A percentile compares a stretch with the other conserved stretches of the same genome.
These are phyloP conservation scores for Nomada fucata DNA, from an alignment of 2,888 invertebrate genomes.

Conservation along the genomic window DNA sequence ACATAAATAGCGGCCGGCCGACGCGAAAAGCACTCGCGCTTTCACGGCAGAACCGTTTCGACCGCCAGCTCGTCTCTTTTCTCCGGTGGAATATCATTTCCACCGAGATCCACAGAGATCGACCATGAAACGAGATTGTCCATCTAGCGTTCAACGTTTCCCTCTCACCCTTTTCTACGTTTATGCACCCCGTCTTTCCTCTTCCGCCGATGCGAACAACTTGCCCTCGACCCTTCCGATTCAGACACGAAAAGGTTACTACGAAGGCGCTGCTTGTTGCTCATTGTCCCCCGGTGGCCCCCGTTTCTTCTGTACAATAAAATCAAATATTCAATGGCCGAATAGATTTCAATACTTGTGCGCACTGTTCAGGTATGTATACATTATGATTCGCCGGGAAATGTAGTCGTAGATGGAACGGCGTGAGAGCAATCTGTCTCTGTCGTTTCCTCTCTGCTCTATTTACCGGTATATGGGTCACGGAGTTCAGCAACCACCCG, in stretches of 20 bases:
- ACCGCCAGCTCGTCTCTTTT: conserved; percentile 28
- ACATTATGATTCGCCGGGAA: background rate
- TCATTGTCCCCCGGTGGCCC: too few species aligned
- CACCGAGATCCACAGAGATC: background rate
- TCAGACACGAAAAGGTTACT: background rate
- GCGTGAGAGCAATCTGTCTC: conserved; percentile 62
- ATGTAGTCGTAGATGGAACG: background rate
- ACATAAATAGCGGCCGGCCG: conserved; percentile 76
- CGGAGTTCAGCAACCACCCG: conserved; percentile 78
- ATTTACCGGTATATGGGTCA: conserved; percentile 78
- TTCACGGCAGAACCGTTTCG: too few species aligned
- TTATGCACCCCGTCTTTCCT: background rate
- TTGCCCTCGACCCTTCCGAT: too few species aligned
- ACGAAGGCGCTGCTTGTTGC: too few species aligned
- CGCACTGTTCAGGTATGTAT: too few species aligned
- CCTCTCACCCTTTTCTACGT: too few species aligned
- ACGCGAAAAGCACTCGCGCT: conserved; percentile 71
- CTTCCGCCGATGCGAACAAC: background rate
- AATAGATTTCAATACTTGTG: too few species aligned
- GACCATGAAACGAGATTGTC: too few species aligned
- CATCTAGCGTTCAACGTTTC: background rate
- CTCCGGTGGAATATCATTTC: conserved; percentile 29
- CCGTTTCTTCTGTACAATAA: too few species aligned
- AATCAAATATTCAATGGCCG: too few species aligned
- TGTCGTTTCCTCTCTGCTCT: conserved; percentile 76